Evolutionary conservation across 2,888 invertebrate species (phyloP).

Genomic region (Hypolimnas misippus): DNA sequence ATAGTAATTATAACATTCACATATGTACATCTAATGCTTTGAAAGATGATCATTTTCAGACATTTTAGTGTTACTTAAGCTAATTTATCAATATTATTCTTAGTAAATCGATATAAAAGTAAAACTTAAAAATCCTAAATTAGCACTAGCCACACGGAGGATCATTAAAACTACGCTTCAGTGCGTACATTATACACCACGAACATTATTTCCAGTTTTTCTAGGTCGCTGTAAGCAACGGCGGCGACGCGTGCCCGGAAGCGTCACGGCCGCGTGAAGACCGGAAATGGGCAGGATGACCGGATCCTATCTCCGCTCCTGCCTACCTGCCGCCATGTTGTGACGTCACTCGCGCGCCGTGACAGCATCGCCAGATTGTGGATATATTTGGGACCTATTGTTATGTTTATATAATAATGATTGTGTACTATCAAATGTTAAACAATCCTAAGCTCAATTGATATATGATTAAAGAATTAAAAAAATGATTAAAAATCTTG

Average conservation of each 20-base stretch:
- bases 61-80: too few relatives aligned
- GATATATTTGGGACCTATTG: constrained; percentile 45
- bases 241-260: constrained; percentile 82
- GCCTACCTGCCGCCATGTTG: constrained; percentile 78
- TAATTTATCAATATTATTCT: too few relatives aligned
- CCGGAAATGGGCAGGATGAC: constrained; percentile 85
- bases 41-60: too few relatives aligned
- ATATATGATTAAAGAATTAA: too few relatives aligned
- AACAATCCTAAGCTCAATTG: neutral
- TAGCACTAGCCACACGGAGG: too few relatives aligned
- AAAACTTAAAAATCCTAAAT: too few relatives aligned
- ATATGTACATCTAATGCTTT: too few relatives aligned
- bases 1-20: too few relatives aligned
- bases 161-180: too few relatives aligned
- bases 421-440: constrained; percentile 5
- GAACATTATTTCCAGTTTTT: constrained; percentile 56
- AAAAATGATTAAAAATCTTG: too few relatives aligned
- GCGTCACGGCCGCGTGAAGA: constrained; percentile 84
- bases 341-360: constrained; percentile 66
- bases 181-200: neutral
- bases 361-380: constrained; percentile 46
- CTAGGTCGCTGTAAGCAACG: constrained; percentile 61
- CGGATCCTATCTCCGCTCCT: constrained; percentile 83
- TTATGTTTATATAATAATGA: constrained; percentile 16
- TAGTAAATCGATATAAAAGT: too few relatives aligned